Base-by-base conservation (phyloP, 1,140 invertebrate genomes). In the Euborellia annulipes region DNA sequence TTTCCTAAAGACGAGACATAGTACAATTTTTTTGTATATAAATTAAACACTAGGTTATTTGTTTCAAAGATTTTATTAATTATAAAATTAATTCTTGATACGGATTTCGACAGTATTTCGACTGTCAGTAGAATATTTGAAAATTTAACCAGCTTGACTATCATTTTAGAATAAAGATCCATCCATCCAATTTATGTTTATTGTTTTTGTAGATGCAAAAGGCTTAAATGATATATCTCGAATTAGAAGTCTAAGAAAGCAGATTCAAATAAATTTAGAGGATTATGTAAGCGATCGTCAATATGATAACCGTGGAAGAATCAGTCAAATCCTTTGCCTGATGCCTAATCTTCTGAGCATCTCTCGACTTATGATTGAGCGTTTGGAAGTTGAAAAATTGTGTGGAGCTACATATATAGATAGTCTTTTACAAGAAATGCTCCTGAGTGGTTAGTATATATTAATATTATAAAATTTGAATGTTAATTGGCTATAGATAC, bases 311-410 rank as follows among this genome's bases (percentile, higher is more conserved):
- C 74, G 92, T 50, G 92, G 93, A 21, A 76, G 94, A 18, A 96
- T 98, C 62, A 93, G 92, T 0, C 90, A 96, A 62, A 79, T 98
- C 41, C 70, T 98, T 11, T 71, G 98, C 6, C 82, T 91, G 1
- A 64, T 98, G 48, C 93, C 93, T n/a, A 79, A 90, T 3, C 69
- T 97, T 30, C 92, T 96, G 66, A 93, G 87, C 41, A 96, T 98
- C 48, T 89, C 92, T 2, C 91, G 88, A 84, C 89, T 97, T 67
- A 93, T 98, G 87, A 94, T 98, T 50, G 92, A 98, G 61, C 91
- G 97, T 64, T 94, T 98, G 21, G 91, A 98, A 62, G 89, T 96
- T 62, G 91, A 92, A 1, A 91, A 94, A 60, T 67, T 95, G 39
- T 93, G 95, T 62, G 94, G 94, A 0, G 82, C 93, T 14, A 87